Evolutionary conservation across 2,888 invertebrate species (phyloP), one percentile per base, ranked within the genome.

Genomic region (Luperina nickerlii): DNA sequence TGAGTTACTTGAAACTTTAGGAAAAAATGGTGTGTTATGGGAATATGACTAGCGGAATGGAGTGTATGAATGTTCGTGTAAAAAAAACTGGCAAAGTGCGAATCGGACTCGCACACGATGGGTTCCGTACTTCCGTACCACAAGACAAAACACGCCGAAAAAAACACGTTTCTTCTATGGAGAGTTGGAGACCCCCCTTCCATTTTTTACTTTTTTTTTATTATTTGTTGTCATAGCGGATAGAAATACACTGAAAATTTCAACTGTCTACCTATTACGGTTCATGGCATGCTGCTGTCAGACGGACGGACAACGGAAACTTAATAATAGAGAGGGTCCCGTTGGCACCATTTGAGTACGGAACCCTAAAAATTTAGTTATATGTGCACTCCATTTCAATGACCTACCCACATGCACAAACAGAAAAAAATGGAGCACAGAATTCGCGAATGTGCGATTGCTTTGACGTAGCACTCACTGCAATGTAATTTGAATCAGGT

Each of bases 1-100:
- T 51, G 75, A 81, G 81, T 81, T 70, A 65, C 45, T 66, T 68
- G n/a, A 76, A 74, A 74, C 38, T 78, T 82, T 79, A 38, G 15
- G 45, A 54, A 27, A 63, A 72, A 76, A 76, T 63, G 7, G 7
- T 54, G 54, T 45, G 60, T 45, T 60, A 62, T 27, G 60, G 60
- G 27, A 66, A 70, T 73, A 70, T 60, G 15, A 72, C 18, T 42
- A 38, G 20, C 42, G 15, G 1, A 67, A 42, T 80, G n/a, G 9
- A 68, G 20, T 63, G 24, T 38, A 57, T 9, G n/a, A n/a, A n/a
- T n/a, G n/a, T n/a, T n/a, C n/a, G n/a, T n/a, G 4, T 24, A 57
- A 57, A 57, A 24, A 57, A 57, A n/a, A 11, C 11, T 24, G 4
- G 24, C n/a, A 3, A n/a, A 60, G n/a, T 1, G n/a, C n/a, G n/a